phyloP scores from a whole-genome alignment of 2,888 invertebrate species.

The Heteropelma amictum region DNA sequence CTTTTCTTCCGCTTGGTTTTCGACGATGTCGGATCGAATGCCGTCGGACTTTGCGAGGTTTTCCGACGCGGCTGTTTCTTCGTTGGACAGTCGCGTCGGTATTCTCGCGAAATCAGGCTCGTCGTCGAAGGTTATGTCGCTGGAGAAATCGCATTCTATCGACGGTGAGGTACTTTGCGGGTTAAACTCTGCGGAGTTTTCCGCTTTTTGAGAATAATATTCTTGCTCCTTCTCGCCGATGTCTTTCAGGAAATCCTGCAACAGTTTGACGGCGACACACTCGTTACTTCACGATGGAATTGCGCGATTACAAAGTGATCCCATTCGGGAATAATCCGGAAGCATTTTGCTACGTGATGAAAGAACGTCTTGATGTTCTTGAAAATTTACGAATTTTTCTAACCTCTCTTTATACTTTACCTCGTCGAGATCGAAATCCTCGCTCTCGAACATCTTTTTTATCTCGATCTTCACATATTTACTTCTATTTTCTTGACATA shows the following conservation, averaged over 20 bases:
- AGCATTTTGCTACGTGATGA: too few relatives aligned
- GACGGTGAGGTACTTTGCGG: too few relatives aligned
- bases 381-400: too few relatives aligned
- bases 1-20: not conserved
- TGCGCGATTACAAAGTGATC: too few relatives aligned
- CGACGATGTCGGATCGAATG: not conserved
- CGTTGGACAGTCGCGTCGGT: too few relatives aligned
- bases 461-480: slow-evolving; percentile 18
- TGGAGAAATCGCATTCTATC: slow-evolving; percentile 4
- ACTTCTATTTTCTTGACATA: not conserved
- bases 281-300: not conserved
- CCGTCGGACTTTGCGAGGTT: too few relatives aligned
- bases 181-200: too few relatives aligned
- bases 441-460: slow-evolving; percentile 61
- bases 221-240: slow-evolving; percentile 58
- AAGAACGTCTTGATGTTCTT: too few relatives aligned
- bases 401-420: slow-evolving; percentile 50
- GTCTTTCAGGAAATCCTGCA: slow-evolving; percentile 68
- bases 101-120: slow-evolving; percentile 48
- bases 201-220: slow-evolving; percentile 54
- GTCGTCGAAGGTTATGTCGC: slow-evolving; percentile 45
- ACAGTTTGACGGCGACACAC: not conserved
- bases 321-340: not conserved
- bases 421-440: slow-evolving; percentile 68
- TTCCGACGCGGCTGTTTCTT: too few relatives aligned